These are phyloP conservation scores for Eciton burchellii DNA, from an alignment of 1,140 invertebrate genomes.

Conservation along the genomic window DNA sequence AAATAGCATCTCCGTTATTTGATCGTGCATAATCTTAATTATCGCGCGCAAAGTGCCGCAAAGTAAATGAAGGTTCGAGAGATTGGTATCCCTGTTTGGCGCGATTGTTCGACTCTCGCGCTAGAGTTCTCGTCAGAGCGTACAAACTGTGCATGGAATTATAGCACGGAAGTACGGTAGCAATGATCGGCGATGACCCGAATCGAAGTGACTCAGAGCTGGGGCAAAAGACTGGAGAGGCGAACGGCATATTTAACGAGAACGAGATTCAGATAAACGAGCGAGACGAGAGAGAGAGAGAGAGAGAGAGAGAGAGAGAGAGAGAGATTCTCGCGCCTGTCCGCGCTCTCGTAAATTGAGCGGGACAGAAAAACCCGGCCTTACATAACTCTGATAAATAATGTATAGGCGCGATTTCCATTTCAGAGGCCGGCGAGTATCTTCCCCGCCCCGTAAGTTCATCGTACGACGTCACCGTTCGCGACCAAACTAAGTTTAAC, in stretches of 20 bases:
- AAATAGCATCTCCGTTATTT: too few species aligned
- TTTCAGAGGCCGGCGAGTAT: slow-evolving; percentile 60
- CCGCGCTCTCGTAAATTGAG: slow-evolving; percentile 33
- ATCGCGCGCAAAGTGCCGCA: too few species aligned
- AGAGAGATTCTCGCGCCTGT: slow-evolving; percentile 15
- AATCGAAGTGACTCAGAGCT: not conserved
- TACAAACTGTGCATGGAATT: not conserved
- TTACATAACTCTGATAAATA: slow-evolving; percentile 71
- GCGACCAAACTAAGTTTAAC: slow-evolving; percentile 55
- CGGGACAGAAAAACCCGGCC: slow-evolving; percentile 31
- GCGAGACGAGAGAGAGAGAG: slow-evolving; percentile 6
- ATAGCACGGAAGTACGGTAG: not conserved
- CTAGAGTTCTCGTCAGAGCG: not conserved
- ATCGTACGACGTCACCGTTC: slow-evolving; percentile 48
- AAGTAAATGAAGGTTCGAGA: not conserved
- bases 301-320: slow-evolving; percentile 26
- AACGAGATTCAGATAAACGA: slow-evolving; percentile 1
- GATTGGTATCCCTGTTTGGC: not conserved
- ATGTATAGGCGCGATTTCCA: slow-evolving; percentile 67
- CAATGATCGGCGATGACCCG: not conserved
- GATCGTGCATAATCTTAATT: too few species aligned
- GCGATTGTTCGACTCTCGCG: not conserved
- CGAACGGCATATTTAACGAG: not conserved
- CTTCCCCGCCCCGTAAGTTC: slow-evolving; percentile 54
- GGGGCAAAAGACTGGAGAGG: not conserved